Conservation (phyloP, 2,888 invertebrate genomes). For the Leptarthrus brevirostris region DNA sequence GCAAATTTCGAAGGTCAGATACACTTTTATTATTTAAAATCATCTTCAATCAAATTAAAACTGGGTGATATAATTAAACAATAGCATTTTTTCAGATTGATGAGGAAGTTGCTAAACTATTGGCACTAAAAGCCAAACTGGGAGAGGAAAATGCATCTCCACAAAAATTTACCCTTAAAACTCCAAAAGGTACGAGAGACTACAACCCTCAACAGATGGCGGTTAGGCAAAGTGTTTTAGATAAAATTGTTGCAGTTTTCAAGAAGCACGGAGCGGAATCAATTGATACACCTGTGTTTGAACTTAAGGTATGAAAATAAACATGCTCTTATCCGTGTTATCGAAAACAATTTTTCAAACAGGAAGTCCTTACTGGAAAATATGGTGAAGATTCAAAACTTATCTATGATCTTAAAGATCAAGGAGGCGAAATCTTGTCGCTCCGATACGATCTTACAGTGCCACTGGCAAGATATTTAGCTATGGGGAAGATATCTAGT, state of each 20-base stretch:
- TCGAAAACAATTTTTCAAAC: too few species aligned
- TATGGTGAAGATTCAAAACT: slow-evolving; percentile 99
- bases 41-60: neutral
- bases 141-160: slow-evolving; percentile 71
- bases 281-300: slow-evolving; percentile 98
- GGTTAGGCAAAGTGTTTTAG: slow-evolving; percentile 84
- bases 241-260: slow-evolving; percentile 89
- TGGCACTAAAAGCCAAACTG: slow-evolving; percentile 82
- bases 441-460: slow-evolving; percentile 98
- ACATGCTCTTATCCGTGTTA: too few species aligned
- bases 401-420: slow-evolving; percentile 98
- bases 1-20: slow-evolving; percentile 65
- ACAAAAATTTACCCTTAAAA: slow-evolving; percentile 88
- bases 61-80: neutral
- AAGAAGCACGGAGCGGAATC: slow-evolving; percentile 97
- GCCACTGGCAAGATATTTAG: slow-evolving; percentile 96
- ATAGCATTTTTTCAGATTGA: slow-evolving; percentile 83
- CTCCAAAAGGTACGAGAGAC: slow-evolving; percentile 94
- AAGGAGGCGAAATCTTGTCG: slow-evolving; percentile 97
- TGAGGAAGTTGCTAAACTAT: slow-evolving; percentile 84
- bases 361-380: slow-evolving; percentile 98
- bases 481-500: slow-evolving; percentile 95
- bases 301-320: slow-evolving; percentile 87
- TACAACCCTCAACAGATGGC: slow-evolving; percentile 96
- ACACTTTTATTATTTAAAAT: slow-evolving; percentile 51